A percentile compares a stretch with the other conserved stretches of the same genome.
These are phyloP conservation scores for Phengaris arion DNA, from an alignment of 2,888 invertebrate genomes.

Conservation along the genomic window DNA sequence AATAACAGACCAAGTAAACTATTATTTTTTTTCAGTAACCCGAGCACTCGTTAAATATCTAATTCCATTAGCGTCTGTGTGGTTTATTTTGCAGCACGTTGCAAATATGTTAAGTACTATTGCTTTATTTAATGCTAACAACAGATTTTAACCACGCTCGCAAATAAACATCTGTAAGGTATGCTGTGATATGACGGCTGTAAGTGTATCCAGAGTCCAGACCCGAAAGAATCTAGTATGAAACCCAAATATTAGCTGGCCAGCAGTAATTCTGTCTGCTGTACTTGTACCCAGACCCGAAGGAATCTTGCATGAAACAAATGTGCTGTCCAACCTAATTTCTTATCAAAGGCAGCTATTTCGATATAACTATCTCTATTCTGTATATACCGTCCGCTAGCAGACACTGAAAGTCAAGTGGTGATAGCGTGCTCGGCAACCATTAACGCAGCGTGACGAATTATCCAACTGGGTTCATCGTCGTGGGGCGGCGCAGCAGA, in stretches of 20 bases:
- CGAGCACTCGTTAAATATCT: constrained; percentile 37
- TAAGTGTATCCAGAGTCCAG: too few relatives aligned
- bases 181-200: background rate
- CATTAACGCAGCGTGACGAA: constrained; percentile 79
- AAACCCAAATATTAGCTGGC: too few relatives aligned
- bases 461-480: constrained; percentile 58
- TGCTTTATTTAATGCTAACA: background rate
- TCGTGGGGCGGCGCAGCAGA: constrained; percentile 45
- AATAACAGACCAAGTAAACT: constrained; percentile 46
- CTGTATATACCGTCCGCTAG: constrained; percentile 36
- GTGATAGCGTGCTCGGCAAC: constrained; percentile 69
- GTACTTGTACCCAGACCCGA: background rate
- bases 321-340: background rate
- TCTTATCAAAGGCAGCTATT: background rate
- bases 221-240: too few relatives aligned
- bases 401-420: constrained; percentile 67
- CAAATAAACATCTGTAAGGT: background rate
- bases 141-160: background rate
- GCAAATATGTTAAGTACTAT: constrained; percentile 23
- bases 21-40: constrained; percentile 47
- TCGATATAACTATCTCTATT: background rate
- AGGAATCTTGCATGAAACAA: background rate
- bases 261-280: too few relatives aligned
- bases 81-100: constrained; percentile 15
- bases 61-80: constrained; percentile 29